Evolutionary conservation across 2,888 invertebrate species (phyloP), one percentile per base, ranked within the genome.

Genomic region (Sminthurides aquaticus): DNA sequence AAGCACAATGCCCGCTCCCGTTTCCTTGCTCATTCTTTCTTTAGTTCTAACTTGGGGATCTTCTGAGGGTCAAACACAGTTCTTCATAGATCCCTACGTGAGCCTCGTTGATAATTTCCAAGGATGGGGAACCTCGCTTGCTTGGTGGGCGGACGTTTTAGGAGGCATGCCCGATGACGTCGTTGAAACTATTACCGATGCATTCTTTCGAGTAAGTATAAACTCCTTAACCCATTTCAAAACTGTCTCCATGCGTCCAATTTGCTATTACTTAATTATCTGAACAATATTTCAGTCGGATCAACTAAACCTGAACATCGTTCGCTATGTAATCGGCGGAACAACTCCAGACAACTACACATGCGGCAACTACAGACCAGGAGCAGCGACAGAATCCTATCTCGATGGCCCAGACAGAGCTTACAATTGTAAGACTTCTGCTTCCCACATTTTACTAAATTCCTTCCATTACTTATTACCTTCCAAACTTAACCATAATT

Each of bases 121-220:
- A 60, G 73, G 73, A 52, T 73, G 71, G 73, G 73, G 73, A 1
- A 73, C 71, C 1, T 71, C 71, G 0, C 29, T 74, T 8, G 69
- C 71, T 1, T 74, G 74, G 74, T 74, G 71, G 68, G 70, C 70
- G 8, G 74, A 74, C 34, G 34, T 71, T 64, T 61, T 74, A 0
- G 74, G 74, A n/a, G 69, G 65, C 8, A 69, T 72, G 71, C 60
- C 66, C 2, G 58, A 62, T 8, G 70, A 74, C 8, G 57, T 73
- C 20, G 26, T 69, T 26, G 66, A 68, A 3, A 52, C 61, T 49
- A 67, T 74, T 0, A 69, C 70, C 2, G 52, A 63, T 1, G 67
- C 66, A 8, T 49, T 74, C 5, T 74, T 72, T 54, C 65, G 67
- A 0, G 74, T 72, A 66, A 65, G 55, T n/a, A 43, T n/a, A 43